Base-by-base conservation (phyloP, 2,888 invertebrate genomes). In the Herminia tarsipennalis region DNA sequence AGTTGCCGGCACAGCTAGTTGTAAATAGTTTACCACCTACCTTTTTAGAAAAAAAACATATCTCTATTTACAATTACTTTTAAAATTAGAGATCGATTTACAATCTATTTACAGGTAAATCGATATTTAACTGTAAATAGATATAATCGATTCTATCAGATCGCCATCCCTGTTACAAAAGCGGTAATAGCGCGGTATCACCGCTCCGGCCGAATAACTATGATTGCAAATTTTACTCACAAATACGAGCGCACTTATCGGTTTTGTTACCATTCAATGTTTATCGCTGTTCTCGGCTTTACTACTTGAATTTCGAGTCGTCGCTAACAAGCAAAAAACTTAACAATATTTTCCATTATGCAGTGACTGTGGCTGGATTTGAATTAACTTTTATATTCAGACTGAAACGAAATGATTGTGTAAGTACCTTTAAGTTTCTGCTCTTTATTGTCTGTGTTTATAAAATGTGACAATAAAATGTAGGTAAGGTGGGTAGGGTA, bases 191-290 rank as follows among this genome's bases (percentile, higher is more conserved):
- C 72, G 73, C 55, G 29, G 63, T 78, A 84, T 80, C 78, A 71
- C 67, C 61, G 52, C 64, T 70, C 64, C 57, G 67, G 51, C 55
- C 66, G 70, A 76, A n/a, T n/a, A n/a, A 78, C 76, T 78, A 79
- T 78, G 77, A 85, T 85, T 85, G 81, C 72, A 70, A 81, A 83
- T 82, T 86, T 76, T 76, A 79, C 76, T 81, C 65, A 65, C 78
- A 82, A 84, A 79, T 76, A 66, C 70, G 66, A 77, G 72, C 69
- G 57, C 68, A 59, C 66, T 84, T 81, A 80, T 83, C 81, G 70
- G 76, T 73, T 78, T 74, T 72, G 78, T 78, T 77, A 72, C 67
- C 66, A 65, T 66, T 71, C 68, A 69, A 80, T 86, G 81, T 83
- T 87, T 82, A 81, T 76, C 63, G 58, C 62, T 66, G 75, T 62